phyloP scores from a whole-genome alignment of 2,797 vertebrate species.

The Oreochromis grahami region DNA sequence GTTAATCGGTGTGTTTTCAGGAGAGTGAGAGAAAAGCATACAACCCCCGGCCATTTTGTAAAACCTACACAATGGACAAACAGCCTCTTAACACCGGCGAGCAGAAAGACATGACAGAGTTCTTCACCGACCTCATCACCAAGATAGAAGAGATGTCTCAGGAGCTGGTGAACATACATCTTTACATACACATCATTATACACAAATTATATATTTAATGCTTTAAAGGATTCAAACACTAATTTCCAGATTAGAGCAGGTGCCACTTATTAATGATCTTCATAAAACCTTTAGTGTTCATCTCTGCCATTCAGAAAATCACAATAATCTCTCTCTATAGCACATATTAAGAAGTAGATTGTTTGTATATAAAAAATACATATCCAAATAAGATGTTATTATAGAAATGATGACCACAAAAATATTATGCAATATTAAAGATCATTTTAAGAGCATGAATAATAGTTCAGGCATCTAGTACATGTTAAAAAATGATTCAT shows the following conservation, averaged over 20 bases:
- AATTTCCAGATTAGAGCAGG: not conserved
- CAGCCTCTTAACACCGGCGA: slow-evolving; percentile 97
- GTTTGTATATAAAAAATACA: not conserved
- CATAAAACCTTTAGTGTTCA: not conserved
- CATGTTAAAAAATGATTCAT: not conserved
- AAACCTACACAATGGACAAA: slow-evolving; percentile 99
- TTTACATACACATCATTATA: not conserved
- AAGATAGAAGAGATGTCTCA: slow-evolving; percentile 99
- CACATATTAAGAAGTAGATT: not conserved
- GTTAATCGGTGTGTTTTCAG: slow-evolving; percentile 53
- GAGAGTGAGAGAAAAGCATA: slow-evolving; percentile 98
- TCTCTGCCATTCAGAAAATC: not conserved
- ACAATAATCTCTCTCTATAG: not conserved
- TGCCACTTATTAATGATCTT: not conserved
- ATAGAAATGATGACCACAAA: not conserved
- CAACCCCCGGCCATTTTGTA: slow-evolving; percentile 96
- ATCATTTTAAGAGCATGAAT: not conserved
- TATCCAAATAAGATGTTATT: not conserved
- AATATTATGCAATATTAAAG: not conserved
- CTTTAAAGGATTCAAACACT: not conserved
- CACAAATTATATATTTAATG: not conserved
- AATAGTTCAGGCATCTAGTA: not conserved
- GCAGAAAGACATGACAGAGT: slow-evolving; percentile 99
- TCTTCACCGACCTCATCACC: slow-evolving; percentile 98
- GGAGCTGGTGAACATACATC: slow-evolving; percentile 82